phyloP scores from a whole-genome alignment of 2,113 vertebrate species.

The Tringa solitaria region DNA sequence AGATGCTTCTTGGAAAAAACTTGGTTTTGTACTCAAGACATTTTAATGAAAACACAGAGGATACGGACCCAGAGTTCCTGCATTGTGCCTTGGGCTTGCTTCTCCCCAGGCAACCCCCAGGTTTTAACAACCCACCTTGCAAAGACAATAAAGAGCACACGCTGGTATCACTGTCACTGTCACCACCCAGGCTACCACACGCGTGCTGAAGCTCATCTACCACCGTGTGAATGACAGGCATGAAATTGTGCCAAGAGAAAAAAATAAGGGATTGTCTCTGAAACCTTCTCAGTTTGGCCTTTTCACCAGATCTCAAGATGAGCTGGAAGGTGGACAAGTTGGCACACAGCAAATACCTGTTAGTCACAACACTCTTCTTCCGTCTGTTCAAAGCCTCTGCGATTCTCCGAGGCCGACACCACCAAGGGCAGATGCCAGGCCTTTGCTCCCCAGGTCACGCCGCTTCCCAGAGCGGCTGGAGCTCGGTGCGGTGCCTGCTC shows the following conservation, averaged over 20 bases:
- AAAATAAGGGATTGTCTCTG: background rate
- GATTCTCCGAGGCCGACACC: background rate
- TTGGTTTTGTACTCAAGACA: background rate
- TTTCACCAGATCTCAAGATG: background rate
- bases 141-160: background rate
- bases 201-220: background rate
- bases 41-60: background rate
- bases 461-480: fast-evolving
- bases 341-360: background rate
- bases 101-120: background rate
- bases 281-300: background rate
- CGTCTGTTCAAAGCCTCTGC: background rate
- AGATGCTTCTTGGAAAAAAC: background rate
- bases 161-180: too few relatives aligned
- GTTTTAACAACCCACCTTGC: background rate
- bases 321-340: background rate
- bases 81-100: background rate
- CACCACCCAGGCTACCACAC: background rate
- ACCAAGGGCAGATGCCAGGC: background rate
- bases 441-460: background rate
- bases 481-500: background rate
- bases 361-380: background rate
- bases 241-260: background rate
- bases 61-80: background rate
- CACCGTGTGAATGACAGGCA: background rate